Percentiles rank a stretch among this genome's conserved stretches.
Conservation (phyloP, 2,888 invertebrate species). For the Metellina segmentata region DNA sequence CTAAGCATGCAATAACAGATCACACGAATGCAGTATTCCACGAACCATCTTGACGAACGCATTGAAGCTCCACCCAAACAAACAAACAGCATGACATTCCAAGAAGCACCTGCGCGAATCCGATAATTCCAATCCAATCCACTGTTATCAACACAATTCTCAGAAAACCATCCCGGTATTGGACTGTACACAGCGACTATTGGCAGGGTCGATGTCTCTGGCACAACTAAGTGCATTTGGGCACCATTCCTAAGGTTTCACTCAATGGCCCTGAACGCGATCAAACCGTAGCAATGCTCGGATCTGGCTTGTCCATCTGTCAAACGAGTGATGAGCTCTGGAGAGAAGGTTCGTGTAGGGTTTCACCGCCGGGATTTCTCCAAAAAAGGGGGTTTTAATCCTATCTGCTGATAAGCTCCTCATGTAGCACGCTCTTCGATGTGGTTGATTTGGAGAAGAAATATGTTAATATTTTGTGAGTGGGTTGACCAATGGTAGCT, state of each 20-base stretch:
- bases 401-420: slow-evolving; percentile 3
- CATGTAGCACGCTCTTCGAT: neutral
- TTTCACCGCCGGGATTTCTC: slow-evolving; percentile 16
- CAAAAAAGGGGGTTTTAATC: slow-evolving; percentile 40
- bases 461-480: slow-evolving; percentile 5
- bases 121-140: too few relatives aligned
- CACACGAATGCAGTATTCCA: too few relatives aligned
- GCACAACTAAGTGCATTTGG: neutral
- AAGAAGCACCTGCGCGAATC: too few relatives aligned
- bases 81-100: too few relatives aligned
- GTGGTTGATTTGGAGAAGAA: neutral
- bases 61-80: too few relatives aligned
- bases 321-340: neutral
- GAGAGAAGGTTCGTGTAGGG: slow-evolving; percentile 10
- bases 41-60: too few relatives aligned
- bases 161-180: too few relatives aligned
- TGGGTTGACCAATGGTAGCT: neutral
- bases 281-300: slow-evolving; percentile 54
- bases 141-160: too few relatives aligned
- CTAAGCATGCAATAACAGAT: too few relatives aligned
- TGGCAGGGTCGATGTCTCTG: neutral
- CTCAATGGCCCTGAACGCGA: neutral
- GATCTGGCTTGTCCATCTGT: neutral
- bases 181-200: too few relatives aligned
- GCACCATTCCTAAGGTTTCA: slow-evolving; percentile 28